Percentiles rank a stretch among this genome's conserved stretches.
These are phyloP conservation scores for Bufotes viridis DNA, from an alignment of 2,797 vertebrate genomes.

Conservation along the genomic window DNA sequence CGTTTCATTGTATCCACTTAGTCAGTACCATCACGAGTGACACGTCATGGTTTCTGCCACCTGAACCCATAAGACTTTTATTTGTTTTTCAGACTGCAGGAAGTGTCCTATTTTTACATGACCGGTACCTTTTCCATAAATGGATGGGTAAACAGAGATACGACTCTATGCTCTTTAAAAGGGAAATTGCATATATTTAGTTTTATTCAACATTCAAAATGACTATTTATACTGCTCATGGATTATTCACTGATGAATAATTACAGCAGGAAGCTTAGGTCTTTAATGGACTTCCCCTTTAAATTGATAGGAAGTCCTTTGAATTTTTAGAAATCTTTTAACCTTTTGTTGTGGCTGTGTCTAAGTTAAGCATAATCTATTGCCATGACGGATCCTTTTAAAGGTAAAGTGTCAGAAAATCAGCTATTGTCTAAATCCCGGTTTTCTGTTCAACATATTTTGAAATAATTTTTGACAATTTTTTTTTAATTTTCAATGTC, in stretches of 20 bases:
- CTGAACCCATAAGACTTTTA: conserved; percentile 1
- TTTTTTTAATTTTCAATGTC: too few species aligned
- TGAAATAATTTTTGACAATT: too few species aligned
- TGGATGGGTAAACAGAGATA: conserved; percentile 5
- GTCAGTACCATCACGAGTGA: not conserved
- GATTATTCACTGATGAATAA: not conserved
- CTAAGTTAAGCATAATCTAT: not conserved
- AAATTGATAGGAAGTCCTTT: not conserved
- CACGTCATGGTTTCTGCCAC: not conserved
- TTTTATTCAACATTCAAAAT: not conserved
- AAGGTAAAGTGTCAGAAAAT: too few species aligned
- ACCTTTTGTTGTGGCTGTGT: not conserved
- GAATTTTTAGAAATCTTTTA: not conserved
- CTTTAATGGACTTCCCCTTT: not conserved
- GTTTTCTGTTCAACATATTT: too few species aligned
- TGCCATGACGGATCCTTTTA: too few species aligned
- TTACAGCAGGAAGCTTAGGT: not conserved
- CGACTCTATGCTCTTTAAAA: not conserved
- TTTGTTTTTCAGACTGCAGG: not conserved
- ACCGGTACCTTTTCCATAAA: conserved; percentile 8
- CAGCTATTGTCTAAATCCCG: too few species aligned
- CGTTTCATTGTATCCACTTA: not conserved
- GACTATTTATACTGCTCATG: not conserved
- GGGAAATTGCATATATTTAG: not conserved
- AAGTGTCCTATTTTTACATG: conserved; percentile 22